Evolutionary conservation across 2,113 vertebrate genomes (phyloP).

Genomic region (Cyanoliseus patagonus): DNA sequence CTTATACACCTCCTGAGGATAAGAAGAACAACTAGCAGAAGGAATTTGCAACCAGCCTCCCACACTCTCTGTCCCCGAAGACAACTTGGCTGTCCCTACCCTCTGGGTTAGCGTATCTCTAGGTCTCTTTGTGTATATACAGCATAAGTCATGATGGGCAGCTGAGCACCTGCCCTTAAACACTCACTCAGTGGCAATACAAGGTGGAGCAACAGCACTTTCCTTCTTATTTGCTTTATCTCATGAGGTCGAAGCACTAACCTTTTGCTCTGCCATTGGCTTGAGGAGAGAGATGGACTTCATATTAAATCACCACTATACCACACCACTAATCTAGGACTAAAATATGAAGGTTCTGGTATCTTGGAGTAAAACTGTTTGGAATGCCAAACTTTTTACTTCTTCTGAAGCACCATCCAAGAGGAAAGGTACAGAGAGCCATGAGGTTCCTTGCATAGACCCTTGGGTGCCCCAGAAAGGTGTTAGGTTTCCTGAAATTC

Average conservation of each 20-base stretch:
- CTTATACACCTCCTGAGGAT: constrained; percentile 79
- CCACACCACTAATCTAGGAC: neutral
- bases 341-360: neutral
- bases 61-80: constrained; percentile 3
- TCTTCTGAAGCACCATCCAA: neutral
- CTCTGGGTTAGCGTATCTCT: constrained; percentile 10
- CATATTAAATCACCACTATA: neutral
- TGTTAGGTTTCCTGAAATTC: neutral
- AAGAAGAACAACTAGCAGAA: constrained; percentile 81
- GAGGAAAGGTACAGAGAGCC: neutral
- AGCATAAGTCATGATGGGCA: neutral
- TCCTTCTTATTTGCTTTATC: constrained; percentile 36
- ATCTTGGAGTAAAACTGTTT: constrained; percentile 2
- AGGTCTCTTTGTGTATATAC: constrained; percentile 1
- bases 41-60: neutral
- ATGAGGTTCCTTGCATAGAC: neutral
- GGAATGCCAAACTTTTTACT: neutral
- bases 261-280: constrained; percentile 5
- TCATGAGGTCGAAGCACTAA: neutral
- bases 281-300: constrained; percentile 12
- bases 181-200: neutral
- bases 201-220: constrained; percentile 11
- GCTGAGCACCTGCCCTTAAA: neutral
- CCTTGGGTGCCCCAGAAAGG: neutral
- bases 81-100: neutral